These are phyloP conservation scores for Steromphala cineraria DNA, from an alignment of 2,888 invertebrate species.

Conservation along the genomic window DNA sequence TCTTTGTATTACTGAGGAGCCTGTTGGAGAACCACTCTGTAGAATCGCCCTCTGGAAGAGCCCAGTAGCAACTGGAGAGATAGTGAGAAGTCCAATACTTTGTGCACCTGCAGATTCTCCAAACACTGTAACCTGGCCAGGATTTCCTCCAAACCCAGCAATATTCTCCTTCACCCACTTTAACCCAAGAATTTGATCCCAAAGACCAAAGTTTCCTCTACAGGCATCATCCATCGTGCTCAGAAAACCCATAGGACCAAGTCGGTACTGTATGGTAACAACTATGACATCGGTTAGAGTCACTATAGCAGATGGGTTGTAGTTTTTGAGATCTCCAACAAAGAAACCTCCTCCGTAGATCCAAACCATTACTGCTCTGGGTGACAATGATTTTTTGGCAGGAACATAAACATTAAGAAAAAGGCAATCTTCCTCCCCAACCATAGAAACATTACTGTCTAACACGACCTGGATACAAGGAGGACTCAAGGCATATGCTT, in stretches of 20 bases:
- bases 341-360: slow-evolving; percentile 29
- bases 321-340: background rate
- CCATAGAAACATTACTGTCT: background rate
- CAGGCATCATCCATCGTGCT: slow-evolving; percentile 35
- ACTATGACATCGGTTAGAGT: slow-evolving; percentile 19
- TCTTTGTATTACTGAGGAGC: background rate
- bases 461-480: no score
- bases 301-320: background rate
- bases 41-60: slow-evolving; percentile 43
- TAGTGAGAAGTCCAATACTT: slow-evolving; percentile 34
- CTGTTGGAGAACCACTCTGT: slow-evolving; percentile 31
- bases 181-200: slow-evolving; percentile 48
- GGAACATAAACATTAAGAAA: slow-evolving; percentile 54
- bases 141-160: slow-evolving; percentile 44
- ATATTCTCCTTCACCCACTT: slow-evolving; percentile 50
- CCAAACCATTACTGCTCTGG: slow-evolving; percentile 30
- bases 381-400: background rate
- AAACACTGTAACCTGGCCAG: slow-evolving; percentile 41
- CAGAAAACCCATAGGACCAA: slow-evolving; percentile 44
- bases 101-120: slow-evolving; percentile 53
- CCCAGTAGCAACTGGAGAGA: slow-evolving; percentile 36
- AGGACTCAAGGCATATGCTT: no score
- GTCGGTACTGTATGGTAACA: slow-evolving; percentile 36
- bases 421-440: slow-evolving; percentile 36
- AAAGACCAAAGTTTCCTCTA: slow-evolving; percentile 52